Percentiles rank a stretch among this genome's conserved stretches.
These are phyloP conservation scores for Pterois miles DNA, from an alignment of 2,797 vertebrate genomes.

Conservation along the genomic window DNA sequence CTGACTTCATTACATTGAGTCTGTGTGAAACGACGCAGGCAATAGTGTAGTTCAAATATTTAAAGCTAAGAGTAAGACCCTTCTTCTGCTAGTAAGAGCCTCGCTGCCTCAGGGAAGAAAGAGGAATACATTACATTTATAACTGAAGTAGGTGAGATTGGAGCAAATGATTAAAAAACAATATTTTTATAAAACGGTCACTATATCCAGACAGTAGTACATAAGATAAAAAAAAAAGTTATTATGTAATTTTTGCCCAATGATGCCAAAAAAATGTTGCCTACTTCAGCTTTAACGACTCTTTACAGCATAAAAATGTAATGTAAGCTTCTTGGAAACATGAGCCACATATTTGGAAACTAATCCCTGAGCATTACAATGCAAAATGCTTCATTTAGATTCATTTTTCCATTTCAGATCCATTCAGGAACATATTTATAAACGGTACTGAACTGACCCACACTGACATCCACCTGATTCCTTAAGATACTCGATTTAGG, in stretches of 20 bases:
- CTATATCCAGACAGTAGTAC: too few relatives aligned
- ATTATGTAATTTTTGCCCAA: too few relatives aligned
- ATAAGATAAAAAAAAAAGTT: too few relatives aligned
- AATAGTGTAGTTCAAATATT: constrained; percentile 64
- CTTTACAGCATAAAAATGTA: not conserved
- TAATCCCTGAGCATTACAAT: not conserved
- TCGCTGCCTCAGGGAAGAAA: not conserved
- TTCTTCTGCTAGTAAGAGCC: constrained; percentile 17
- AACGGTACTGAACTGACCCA: not conserved
- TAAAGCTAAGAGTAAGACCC: constrained; percentile 39
- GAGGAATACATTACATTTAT: constrained; percentile 30
- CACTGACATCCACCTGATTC: not conserved
- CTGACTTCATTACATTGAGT: constrained; percentile 30
- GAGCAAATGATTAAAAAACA: too few relatives aligned
- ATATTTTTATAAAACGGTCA: too few relatives aligned
- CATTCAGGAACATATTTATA: not conserved
- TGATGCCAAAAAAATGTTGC: too few relatives aligned
- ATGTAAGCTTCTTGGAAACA: not conserved
- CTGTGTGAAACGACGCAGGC: constrained; percentile 26
- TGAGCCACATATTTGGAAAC: constrained; percentile 1
- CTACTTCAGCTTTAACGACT: too few relatives aligned
- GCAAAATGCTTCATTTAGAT: not conserved
- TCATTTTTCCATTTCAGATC: not conserved
- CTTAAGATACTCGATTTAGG: constrained; percentile 1
- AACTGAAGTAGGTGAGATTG: too few relatives aligned